Conservation (phyloP, 1,140 invertebrate genomes). For the fruit fly (Drosophila melanogaster) region DNA sequence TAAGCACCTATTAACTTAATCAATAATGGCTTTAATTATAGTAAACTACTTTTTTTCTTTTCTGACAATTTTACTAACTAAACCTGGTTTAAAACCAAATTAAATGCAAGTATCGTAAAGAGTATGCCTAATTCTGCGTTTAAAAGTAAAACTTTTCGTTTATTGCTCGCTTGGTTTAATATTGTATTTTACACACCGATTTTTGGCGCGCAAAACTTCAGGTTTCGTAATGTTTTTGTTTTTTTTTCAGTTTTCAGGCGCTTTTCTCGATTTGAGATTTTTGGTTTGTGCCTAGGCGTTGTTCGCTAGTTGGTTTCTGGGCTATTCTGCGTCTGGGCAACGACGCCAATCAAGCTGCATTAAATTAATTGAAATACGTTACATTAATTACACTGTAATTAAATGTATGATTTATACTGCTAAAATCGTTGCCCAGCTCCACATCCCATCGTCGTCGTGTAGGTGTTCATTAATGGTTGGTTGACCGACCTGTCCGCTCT, state of each 20-base stretch:
- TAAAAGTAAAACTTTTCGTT: slow-evolving; percentile 5
- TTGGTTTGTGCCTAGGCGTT: slow-evolving; percentile 41
- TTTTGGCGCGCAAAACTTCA: slow-evolving; percentile 69
- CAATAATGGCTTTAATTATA: no score
- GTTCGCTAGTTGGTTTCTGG: slow-evolving; percentile 21
- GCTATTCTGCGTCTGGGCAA: slow-evolving; percentile 20
- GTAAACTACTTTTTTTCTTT: no score
- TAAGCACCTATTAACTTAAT: background rate
- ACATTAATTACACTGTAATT: slow-evolving; percentile 75
- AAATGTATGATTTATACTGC: slow-evolving; percentile 72
- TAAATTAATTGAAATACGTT: slow-evolving; percentile 82
- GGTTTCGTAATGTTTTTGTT: slow-evolving; percentile 62
- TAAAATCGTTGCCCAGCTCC: slow-evolving; percentile 13
- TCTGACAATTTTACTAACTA: no score
- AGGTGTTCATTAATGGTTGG: slow-evolving; percentile 61
- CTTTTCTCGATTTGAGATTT: slow-evolving; percentile 20
- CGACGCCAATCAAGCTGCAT: slow-evolving; percentile 64
- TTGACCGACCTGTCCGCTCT: slow-evolving; percentile 35
- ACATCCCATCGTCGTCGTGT: slow-evolving; percentile 16
- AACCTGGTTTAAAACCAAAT: no score
- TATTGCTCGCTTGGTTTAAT: slow-evolving; percentile 28
- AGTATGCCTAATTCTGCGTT: slow-evolving; percentile 1
- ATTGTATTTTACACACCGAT: slow-evolving; percentile 43
- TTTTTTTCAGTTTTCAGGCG: slow-evolving; percentile 8
- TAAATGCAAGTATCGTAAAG: background rate